A percentile compares a stretch with the other conserved stretches of the same genome.
phyloP scores from a whole-genome alignment of 2,888 invertebrate species.

The Ellobium chinense region DNA sequence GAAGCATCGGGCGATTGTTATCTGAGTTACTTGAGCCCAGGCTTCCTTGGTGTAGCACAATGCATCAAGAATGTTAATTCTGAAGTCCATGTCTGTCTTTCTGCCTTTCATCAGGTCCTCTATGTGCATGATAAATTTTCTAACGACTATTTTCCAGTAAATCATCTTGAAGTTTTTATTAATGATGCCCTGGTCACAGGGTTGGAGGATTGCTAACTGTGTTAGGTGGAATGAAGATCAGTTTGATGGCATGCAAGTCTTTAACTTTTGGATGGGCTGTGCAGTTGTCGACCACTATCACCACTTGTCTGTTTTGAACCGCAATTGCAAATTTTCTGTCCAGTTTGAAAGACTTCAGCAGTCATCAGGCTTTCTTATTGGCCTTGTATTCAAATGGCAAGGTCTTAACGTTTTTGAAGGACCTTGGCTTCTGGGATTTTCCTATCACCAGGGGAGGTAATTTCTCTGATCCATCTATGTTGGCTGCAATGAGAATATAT shows the following conservation, averaged over 20 bases:
- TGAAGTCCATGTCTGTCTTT: neutral
- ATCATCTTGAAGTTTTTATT: conserved; percentile 49
- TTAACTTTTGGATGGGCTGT: conserved; percentile 53
- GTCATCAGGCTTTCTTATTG: conserved; percentile 54
- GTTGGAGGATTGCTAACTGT: conserved; percentile 56
- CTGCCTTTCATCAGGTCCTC: conserved; percentile 1
- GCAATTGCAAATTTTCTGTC: neutral
- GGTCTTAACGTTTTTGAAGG: conserved; percentile 52
- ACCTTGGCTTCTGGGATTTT: conserved; percentile 51
- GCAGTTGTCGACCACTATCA: conserved; percentile 57
- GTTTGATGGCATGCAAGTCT: conserved; percentile 45
- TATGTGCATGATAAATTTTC: conserved; percentile 7
- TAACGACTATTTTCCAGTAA: conserved; percentile 32
- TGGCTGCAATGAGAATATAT: conserved; percentile 51
- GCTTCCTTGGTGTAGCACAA: neutral
- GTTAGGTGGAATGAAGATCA: conserved; percentile 61
- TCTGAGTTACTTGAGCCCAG: neutral
- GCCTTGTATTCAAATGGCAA: conserved; percentile 49
- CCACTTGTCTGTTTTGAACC: conserved; percentile 43
- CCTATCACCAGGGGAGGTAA: conserved; percentile 52
- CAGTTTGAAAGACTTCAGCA: conserved; percentile 5
- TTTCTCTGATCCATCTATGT: conserved; percentile 54
- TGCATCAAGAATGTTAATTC: neutral
- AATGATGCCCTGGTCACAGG: conserved; percentile 62
- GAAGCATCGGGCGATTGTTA: conserved; percentile 14